A percentile compares a stretch with the other conserved stretches of the same genome.
Evolutionary conservation across 2,113 vertebrate genomes (phyloP).

Genomic region (Phaethornis superciliosus): DNA sequence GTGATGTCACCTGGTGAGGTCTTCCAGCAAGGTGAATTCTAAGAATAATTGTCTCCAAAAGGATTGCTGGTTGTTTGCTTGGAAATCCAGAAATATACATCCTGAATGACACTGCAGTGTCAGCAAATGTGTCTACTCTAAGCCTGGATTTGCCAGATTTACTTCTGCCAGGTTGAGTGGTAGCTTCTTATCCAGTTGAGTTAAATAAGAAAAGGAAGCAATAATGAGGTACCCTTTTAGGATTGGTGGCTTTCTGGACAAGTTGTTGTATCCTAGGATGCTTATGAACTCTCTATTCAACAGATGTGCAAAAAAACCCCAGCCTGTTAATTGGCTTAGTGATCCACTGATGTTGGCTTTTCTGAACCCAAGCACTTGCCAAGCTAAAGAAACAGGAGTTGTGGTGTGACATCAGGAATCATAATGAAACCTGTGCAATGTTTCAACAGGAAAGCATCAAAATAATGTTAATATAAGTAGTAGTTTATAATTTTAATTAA

Average conservation of each 20-base stretch:
- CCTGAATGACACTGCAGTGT: neutral
- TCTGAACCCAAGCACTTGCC: neutral
- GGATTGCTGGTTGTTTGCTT: neutral
- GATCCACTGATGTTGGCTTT: neutral
- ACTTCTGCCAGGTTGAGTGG: neutral
- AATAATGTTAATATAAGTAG: neutral
- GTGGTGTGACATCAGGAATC: neutral
- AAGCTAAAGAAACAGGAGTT: neutral
- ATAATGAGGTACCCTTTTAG: neutral
- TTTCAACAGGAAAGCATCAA: neutral
- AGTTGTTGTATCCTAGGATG: neutral
- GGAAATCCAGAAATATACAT: neutral
- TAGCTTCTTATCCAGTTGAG: conserved; percentile 26
- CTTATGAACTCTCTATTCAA: neutral
- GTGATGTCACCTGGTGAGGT: neutral
- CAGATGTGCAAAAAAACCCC: neutral
- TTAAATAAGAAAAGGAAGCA: conserved; percentile 57
- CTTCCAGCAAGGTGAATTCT: neutral
- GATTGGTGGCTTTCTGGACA: neutral
- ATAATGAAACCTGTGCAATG: neutral
- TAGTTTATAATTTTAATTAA: neutral
- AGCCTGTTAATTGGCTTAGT: neutral
- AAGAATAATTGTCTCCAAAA: neutral
- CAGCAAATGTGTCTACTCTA: rapidly evolving
- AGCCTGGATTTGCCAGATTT: neutral